Evolutionary conservation across 2,888 invertebrate species (phyloP), one percentile per base, ranked within the genome.

Genomic region (Aethes cnicana): DNA sequence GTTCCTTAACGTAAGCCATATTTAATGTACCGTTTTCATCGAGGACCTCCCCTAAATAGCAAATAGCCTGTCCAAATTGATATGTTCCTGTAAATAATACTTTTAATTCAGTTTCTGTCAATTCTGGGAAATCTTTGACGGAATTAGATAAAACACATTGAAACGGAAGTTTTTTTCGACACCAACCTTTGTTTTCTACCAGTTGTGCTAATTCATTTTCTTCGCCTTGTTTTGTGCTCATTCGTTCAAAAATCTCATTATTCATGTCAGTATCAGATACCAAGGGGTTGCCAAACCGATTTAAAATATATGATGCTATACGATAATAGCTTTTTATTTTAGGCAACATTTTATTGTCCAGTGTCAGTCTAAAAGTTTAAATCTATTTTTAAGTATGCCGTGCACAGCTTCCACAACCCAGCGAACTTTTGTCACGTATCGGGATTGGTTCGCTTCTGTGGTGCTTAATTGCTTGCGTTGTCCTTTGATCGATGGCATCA

Each of bases 401-500:
- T 32, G 30, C 12, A 32, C 30, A 14, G 30, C 30, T 32, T 32
- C 30, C 30, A 32, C 30, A 14, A 32, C 30, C 30, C 30, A 32
- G 16, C 30, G 30, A 32, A 32, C 30, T 32, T 32, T 32, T 32
- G 30, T 32, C 12, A 32, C 30, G n/a, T 23, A 23, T n/a, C 23
- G 23, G 23, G 23, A 23, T n/a, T 23, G 8, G n/a, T 23, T 33
- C 9, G 33, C 33, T 18, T 33, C 33, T 33, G 17, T 18, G 33
- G 33, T 17, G 33, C 9, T 35, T 11, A 35, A 18, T 18, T 35
- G 33, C 11, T 18, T 18, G 9, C 17, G 33, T 18, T 16, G 17
- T 16, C 33, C 9, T 33, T 33, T 33, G 6, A 33, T 16, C 16
- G 33, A 16, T 16, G 33, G 18, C 33, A 33, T 33, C 16, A 17